Evolutionary conservation across 37 sponge, comb jelly and placozoan genomes (phyloP), one percentile per base, ranked within the genome.

Genomic region (Crambe crambe): DNA sequence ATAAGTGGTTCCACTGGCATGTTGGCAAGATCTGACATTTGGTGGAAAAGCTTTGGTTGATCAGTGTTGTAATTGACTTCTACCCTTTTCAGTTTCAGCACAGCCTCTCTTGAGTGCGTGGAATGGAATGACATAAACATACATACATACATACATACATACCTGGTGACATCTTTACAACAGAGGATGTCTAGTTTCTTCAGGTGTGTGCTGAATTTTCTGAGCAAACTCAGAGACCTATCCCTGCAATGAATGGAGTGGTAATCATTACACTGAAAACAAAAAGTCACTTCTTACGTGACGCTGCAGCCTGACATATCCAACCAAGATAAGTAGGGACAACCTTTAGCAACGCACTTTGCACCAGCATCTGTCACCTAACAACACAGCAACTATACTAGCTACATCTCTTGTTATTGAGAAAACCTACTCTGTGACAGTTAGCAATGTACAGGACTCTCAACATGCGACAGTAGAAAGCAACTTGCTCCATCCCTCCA

Each of bases 281-380:
- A n/a, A n/a, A n/a, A n/a, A n/a, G n/a, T n/a, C n/a, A 22, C n/a
- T 29, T 22, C 82, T 68, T 42, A 87, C 88, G 88, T 82, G 10
- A 87, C 70, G 21, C 41, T 60, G 62, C 80, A 81, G 2, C 77
- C 78, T 44, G 88, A 87, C 54, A 81, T 37, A 62, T 81, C 77
- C 17, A 85, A 23, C 0, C 68, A 59, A 0, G 72, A 29, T 27
- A 87, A 23, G 61, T 75, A 81, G 25, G 77, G 23, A 57, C 95
- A 95, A 2, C 92, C 95, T 42, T 91, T 88, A 3, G 92, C 42
- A 0, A 98, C 36, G 63, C 87, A 98, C 47, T 86, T 84, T 18
- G 80, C 72, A 37, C 88, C 68, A 58, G 58, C 83, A 69, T 98
- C 98, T 37, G 88, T 93, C 57, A 98, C 56, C 91, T 95, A 80